phyloP scores from a whole-genome alignment of 2,888 invertebrate species.

The Oscheius sp. region DNA sequence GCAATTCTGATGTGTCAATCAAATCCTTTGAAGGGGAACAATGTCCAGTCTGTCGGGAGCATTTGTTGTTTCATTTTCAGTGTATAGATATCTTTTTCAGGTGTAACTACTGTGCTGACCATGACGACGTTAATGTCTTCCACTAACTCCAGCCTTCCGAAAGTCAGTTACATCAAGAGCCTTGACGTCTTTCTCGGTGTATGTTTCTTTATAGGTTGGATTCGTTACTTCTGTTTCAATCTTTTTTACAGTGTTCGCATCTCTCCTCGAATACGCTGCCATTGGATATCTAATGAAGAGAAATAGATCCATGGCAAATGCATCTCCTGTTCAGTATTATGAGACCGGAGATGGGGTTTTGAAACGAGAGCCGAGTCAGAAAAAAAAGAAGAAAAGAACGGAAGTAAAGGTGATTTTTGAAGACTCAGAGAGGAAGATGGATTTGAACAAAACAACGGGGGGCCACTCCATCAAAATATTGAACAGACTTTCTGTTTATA shows the following conservation, averaged over 20 bases:
- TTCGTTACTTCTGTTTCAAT: background rate
- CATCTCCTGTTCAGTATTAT: conserved; percentile 54
- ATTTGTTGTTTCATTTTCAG: too few relatives aligned
- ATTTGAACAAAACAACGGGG: conserved; percentile 7
- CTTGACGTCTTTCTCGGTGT: conserved; percentile 71
- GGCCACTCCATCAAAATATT: conserved; percentile 3
- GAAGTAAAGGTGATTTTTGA: conserved; percentile 17
- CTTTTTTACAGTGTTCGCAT: conserved; percentile 65
- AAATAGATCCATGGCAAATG: conserved; percentile 44
- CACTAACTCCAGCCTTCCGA: conserved; percentile 71
- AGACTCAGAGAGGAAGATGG: background rate
- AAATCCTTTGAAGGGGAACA: too few relatives aligned
- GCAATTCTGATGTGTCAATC: too few relatives aligned
- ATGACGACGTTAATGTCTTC: conserved; percentile 72
- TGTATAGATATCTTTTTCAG: too few relatives aligned
- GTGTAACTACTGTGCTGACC: conserved; percentile 72
- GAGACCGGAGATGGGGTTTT: conserved; percentile 51
- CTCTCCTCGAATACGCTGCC: conserved; percentile 67
- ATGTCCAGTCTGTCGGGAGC: too few relatives aligned
- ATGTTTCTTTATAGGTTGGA: conserved; percentile 71
- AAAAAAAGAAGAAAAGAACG: conserved; percentile 34
- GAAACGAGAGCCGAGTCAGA: conserved; percentile 41
- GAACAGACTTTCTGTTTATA: background rate
- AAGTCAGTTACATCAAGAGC: conserved; percentile 71
- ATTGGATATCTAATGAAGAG: conserved; percentile 69